Evolutionary conservation across 2,797 vertebrate genomes (phyloP).

Genomic region (Peromyscus aztecus): DNA sequence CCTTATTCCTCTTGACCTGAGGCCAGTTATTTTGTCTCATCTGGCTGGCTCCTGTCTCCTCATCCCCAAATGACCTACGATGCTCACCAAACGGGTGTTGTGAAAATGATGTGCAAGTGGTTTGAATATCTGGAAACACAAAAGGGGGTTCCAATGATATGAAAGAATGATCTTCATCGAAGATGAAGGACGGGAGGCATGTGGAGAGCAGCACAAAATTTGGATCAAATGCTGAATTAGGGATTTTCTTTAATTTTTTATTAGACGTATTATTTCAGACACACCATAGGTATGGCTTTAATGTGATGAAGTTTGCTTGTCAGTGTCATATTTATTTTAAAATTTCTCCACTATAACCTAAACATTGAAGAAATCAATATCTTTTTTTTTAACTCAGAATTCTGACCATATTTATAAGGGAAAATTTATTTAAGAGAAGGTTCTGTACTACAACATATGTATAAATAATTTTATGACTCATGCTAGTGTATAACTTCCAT

Average conservation of each 20-base stretch:
- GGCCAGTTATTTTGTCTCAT: not conserved
- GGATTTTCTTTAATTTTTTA: constrained; percentile 53
- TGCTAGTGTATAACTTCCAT: constrained; percentile 27
- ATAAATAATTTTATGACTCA: constrained; percentile 42
- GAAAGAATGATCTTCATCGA: not conserved
- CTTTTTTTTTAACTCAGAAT: constrained; percentile 19
- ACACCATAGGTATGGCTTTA: not conserved
- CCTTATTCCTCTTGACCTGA: not conserved
- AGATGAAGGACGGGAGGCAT: not conserved
- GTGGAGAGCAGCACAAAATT: constrained; percentile 27
- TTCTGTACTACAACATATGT: not conserved
- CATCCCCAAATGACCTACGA: not conserved
- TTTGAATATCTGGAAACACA: not conserved
- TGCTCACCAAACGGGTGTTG: not conserved
- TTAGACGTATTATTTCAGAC: not conserved
- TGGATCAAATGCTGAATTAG: constrained; percentile 23
- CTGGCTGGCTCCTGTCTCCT: not conserved
- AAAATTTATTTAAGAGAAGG: constrained; percentile 29
- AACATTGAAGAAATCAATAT: not conserved
- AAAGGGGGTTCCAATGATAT: not conserved
- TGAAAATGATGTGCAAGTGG: not conserved
- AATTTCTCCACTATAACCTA: constrained; percentile 42
- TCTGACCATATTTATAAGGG: constrained; percentile 45
- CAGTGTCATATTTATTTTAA: constrained; percentile 29
- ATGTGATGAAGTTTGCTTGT: constrained; percentile 1